These are phyloP conservation scores for Fabriciana adippe DNA, from an alignment of 2,888 invertebrate genomes.

Conservation along the genomic window DNA sequence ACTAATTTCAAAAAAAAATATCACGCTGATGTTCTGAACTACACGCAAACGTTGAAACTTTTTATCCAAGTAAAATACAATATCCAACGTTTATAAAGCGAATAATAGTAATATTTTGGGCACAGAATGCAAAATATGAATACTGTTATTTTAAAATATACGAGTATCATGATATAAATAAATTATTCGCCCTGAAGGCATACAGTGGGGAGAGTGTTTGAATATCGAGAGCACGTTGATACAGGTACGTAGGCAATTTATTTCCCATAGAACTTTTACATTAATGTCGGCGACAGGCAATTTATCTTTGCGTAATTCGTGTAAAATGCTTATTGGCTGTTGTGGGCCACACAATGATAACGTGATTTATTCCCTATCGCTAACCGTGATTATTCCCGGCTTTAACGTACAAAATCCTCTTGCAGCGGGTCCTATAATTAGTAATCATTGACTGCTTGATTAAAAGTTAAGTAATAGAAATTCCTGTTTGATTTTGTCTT, in stretches of 20 bases:
- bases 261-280: slow-evolving; percentile 64
- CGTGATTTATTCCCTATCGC: slow-evolving; percentile 61
- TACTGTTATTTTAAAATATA: too few species aligned
- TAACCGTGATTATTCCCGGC: slow-evolving; percentile 51
- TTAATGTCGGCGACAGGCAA: slow-evolving; percentile 69
- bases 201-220: slow-evolving; percentile 4
- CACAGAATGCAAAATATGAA: too few species aligned
- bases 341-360: slow-evolving; percentile 61
- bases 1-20: too few species aligned
- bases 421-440: background rate
- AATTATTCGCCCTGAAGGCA: background rate
- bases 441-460: background rate
- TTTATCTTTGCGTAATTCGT: slow-evolving; percentile 73
- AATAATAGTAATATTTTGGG: too few species aligned
- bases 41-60: too few species aligned
- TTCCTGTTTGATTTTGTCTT: too few species aligned
- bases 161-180: too few species aligned
- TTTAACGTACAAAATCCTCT: slow-evolving; percentile 2
- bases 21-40: too few species aligned
- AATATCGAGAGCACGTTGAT: slow-evolving; percentile 46
- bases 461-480: background rate
- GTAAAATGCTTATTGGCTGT: slow-evolving; percentile 77
- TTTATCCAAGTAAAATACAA: too few species aligned
- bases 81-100: too few species aligned
- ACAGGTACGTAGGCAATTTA: slow-evolving; percentile 63